Percentiles rank a stretch among this genome's conserved stretches.
Evolutionary conservation across 2,888 invertebrate species (phyloP).

Genomic region (Synergus japonicus): DNA sequence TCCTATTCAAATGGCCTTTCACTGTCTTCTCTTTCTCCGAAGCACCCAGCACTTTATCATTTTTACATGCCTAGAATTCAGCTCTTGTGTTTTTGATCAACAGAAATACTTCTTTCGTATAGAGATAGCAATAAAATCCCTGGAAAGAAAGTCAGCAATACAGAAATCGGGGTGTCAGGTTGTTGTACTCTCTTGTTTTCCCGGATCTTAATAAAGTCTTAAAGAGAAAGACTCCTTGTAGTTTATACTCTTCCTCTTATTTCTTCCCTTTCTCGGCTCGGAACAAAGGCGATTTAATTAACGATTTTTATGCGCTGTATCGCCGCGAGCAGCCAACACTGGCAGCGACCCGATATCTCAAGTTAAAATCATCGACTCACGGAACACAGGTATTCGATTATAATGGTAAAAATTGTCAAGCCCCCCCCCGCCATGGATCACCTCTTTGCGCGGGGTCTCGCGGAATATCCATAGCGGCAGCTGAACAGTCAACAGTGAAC

Average conservation of each 20-base stretch:
- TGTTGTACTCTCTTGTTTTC: conserved; percentile 12
- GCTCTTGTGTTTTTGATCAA: background rate
- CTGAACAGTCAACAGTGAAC: conserved; percentile 13
- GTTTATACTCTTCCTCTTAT: conserved; percentile 26
- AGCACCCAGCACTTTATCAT: background rate
- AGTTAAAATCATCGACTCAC: conserved; percentile 34
- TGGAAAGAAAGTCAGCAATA: background rate
- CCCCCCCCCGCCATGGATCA: background rate
- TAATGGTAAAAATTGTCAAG: conserved; percentile 40
- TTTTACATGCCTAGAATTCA: background rate
- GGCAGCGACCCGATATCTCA: conserved; percentile 29
- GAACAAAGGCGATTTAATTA: conserved; percentile 41
- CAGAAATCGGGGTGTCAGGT: conserved; percentile 17
- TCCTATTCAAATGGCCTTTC: conserved; percentile 9
- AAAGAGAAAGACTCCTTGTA: background rate
- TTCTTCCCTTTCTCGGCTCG: conserved; percentile 30
- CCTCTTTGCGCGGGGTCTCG: background rate
- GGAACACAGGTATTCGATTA: conserved; percentile 36
- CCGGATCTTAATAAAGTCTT: conserved; percentile 36
- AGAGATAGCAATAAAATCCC: too few species aligned
- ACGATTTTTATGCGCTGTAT: conserved; percentile 34
- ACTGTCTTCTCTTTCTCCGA: background rate
- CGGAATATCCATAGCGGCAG: conserved; percentile 28
- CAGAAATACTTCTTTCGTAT: too few species aligned
- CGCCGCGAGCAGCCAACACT: conserved; percentile 25